phyloP scores from a whole-genome alignment of 2,113 vertebrate species.

The Rhinoptilus africanus region DNA sequence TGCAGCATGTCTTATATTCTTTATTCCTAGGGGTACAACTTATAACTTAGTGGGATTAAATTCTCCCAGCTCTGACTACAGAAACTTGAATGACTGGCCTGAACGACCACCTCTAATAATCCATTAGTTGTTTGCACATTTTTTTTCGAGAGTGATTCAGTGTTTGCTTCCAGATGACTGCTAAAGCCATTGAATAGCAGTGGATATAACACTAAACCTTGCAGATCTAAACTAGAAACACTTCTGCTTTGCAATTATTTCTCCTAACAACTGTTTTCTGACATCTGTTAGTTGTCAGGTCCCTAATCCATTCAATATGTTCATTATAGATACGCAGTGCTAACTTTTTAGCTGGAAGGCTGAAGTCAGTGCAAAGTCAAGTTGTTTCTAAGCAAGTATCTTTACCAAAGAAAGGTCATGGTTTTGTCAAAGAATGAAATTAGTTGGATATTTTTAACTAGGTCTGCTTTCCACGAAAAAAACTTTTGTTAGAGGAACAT shows the following conservation, averaged over 20 bases:
- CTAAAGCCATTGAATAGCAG: conserved; percentile 8
- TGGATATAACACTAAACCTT: conserved; percentile 12
- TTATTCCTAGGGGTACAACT: neutral
- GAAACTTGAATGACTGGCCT: neutral
- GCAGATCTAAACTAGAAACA: conserved; percentile 36
- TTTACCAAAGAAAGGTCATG: neutral
- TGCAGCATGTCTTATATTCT: neutral
- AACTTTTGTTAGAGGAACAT: neutral
- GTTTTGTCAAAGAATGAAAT: neutral
- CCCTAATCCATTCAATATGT: conserved; percentile 51
- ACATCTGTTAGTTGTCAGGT: conserved; percentile 38
- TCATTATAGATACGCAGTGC: neutral
- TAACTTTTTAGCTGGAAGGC: conserved; percentile 2
- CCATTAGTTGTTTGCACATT: neutral
- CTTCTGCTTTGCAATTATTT: conserved; percentile 22
- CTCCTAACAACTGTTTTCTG: neutral
- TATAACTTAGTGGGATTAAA: neutral
- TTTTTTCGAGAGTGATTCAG: neutral
- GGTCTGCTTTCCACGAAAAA: neutral
- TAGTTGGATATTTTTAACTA: neutral
- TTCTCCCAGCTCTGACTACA: neutral
- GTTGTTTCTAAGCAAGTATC: neutral
- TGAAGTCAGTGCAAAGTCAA: neutral
- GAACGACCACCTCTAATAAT: neutral
- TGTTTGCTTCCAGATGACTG: conserved; percentile 34